Base-by-base conservation (phyloP, 1,140 invertebrate species). In the Protaetia brevitarsis region DNA sequence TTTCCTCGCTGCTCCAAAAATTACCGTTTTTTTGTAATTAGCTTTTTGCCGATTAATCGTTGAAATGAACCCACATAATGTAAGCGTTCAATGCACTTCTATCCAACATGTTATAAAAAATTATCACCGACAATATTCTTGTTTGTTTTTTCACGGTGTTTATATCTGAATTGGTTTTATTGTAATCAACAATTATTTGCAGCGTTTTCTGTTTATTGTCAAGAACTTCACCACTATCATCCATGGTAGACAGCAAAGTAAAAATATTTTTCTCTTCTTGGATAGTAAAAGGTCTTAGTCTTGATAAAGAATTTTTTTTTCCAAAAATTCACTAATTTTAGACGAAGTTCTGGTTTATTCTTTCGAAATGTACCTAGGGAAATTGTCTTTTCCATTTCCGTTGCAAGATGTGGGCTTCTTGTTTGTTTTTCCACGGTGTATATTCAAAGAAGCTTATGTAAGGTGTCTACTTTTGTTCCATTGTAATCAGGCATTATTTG, bases 41-140 rank as follows among this genome's bases (percentile, higher is more conserved):
- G 34, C 37, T 62, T 36, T 21, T 28, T 64, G 26, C 30, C 62
- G 7, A 45, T n/a, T 64, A 21, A 27, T 45, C 62, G 21, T 37
- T 63, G 36, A 26, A 26, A 28, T 28, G 56, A n/a, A 41, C 23
- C 29, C 41, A 51, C 19, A 51, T 51, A 51, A 51, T 51, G 16
- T n/a, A n/a, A n/a, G n/a, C n/a, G n/a, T n/a, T n/a, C n/a, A n/a
- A n/a, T n/a, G n/a, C n/a, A n/a, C n/a, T 51, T n/a, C 6, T 72
- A 66, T 75, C 70, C 1, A 73, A 19, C 68, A 73, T 75, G n/a
- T 66, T 72, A 63, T 72, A 74, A 60, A 74, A 74, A 2, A 71
- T 26, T 27, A 67, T 68, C 61, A 73, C 64, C 6, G 72, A 68
- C 72, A 71, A 73, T 41, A 69, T 56, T 31, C 65, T 69, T 27